These are phyloP conservation scores for Nomada flava DNA, from an alignment of 2,888 invertebrate genomes.

Conservation along the genomic window DNA sequence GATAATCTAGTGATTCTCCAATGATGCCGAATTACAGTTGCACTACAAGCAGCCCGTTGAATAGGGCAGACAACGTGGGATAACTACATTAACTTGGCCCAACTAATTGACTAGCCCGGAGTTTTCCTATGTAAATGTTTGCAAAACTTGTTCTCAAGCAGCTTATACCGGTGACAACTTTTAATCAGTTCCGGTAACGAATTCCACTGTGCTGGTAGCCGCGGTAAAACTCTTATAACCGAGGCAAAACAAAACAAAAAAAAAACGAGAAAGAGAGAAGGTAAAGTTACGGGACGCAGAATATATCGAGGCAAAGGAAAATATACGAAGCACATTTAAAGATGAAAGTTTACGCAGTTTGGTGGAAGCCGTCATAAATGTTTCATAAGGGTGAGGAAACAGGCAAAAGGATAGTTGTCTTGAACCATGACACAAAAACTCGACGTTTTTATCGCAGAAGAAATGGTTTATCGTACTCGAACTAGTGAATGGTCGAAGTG, in stretches of 20 bases:
- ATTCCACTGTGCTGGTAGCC: constrained; percentile 49
- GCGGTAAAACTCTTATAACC: constrained; percentile 58
- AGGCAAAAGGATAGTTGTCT: not conserved
- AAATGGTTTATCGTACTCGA: constrained; percentile 16
- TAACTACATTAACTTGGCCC: constrained; percentile 52
- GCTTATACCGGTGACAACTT: constrained; percentile 68
- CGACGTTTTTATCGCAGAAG: not conserved
- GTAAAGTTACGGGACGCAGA: constrained; percentile 39
- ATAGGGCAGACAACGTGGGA: constrained; percentile 30
- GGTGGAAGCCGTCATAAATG: constrained; percentile 37
- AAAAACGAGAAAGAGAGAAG: not conserved
- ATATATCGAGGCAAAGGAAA: constrained; percentile 49
- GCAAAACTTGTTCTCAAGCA: constrained; percentile 65
- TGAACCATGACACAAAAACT: not conserved
- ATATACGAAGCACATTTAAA: constrained; percentile 42
- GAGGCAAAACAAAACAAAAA: constrained; percentile 20
- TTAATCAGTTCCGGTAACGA: constrained; percentile 67
- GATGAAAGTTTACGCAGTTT: constrained; percentile 28
- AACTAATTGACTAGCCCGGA: constrained; percentile 62
- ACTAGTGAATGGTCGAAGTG: not conserved
- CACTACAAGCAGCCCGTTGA: constrained; percentile 15
- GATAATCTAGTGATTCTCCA: constrained; percentile 2
- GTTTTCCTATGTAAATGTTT: constrained; percentile 69
- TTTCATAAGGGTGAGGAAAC: constrained; percentile 25
- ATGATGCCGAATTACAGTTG: constrained; percentile 7